A percentile compares a stretch with the other conserved stretches of the same genome.
Evolutionary conservation across 2,113 vertebrate genomes (phyloP).

Genomic region (Labrus mixtus): DNA sequence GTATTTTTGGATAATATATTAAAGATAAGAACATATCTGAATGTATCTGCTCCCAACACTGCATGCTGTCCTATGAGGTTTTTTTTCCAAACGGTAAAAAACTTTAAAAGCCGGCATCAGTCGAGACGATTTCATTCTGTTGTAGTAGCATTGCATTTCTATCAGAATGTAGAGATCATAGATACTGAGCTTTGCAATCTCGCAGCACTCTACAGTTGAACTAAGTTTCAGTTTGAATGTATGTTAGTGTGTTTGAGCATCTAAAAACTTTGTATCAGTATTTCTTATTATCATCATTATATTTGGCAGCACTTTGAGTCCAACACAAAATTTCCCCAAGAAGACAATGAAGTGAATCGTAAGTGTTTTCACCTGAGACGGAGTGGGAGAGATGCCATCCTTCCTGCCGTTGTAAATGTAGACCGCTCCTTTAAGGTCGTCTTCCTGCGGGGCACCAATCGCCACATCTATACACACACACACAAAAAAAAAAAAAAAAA

Average conservation of each 20-base stretch:
- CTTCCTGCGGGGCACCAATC: slow-evolving; percentile 76
- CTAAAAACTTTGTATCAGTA: no score
- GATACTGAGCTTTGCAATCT: background rate
- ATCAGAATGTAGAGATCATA: background rate
- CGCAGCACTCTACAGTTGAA: no score
- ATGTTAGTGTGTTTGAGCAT: no score
- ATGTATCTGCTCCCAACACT: background rate
- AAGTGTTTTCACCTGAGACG: slow-evolving; percentile 68
- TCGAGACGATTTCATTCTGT: no score
- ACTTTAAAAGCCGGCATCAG: no score
- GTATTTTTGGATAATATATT: background rate
- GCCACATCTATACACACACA: slow-evolving; percentile 67
- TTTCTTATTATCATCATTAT: background rate
- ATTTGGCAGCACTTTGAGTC: no score
- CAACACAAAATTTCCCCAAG: no score
- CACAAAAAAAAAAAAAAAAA: background rate
- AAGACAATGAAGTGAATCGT: no score
- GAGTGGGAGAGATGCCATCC: slow-evolving; percentile 67
- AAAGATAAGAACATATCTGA: background rate
- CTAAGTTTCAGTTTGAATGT: no score
- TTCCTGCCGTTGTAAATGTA: slow-evolving; percentile 78
- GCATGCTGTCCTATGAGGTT: background rate
- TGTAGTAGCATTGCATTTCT: no score
- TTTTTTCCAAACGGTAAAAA: no score
- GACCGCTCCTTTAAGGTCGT: slow-evolving; percentile 73